phyloP scores from a whole-genome alignment of 2,888 invertebrate species.

The Lasioglossum zephyrum region DNA sequence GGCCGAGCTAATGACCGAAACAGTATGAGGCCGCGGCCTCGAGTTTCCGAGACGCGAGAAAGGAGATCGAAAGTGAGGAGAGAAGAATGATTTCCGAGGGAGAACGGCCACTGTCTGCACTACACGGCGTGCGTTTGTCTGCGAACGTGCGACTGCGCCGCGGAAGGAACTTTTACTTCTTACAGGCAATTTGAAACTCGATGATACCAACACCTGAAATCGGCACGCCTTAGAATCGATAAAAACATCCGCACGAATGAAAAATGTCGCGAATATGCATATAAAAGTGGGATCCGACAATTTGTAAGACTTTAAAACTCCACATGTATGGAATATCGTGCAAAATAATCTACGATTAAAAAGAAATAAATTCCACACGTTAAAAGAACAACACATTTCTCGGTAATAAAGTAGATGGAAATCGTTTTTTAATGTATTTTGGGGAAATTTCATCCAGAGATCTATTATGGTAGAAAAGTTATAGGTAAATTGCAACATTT shows the following conservation, averaged over 20 bases:
- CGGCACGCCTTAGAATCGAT: background rate
- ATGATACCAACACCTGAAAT: background rate
- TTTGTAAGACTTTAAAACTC: no score
- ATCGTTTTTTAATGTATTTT: no score
- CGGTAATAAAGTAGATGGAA: no score
- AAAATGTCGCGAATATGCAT: no score
- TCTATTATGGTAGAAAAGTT: no score
- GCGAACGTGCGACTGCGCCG: background rate
- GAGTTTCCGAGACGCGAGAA: slow-evolving; percentile 69
- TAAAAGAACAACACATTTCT: no score
- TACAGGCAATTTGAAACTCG: background rate
- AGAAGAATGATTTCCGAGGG: slow-evolving; percentile 51
- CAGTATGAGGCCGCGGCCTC: slow-evolving; percentile 72
- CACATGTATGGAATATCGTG: no score
- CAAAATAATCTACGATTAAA: no score
- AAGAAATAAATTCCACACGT: no score
- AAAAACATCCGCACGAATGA: background rate
- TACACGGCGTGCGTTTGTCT: background rate
- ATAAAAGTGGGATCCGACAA: no score
- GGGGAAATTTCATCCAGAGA: no score
- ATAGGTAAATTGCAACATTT: no score
- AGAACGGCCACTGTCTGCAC: slow-evolving; percentile 32
- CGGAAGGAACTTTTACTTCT: slow-evolving; percentile 26
- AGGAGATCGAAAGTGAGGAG: slow-evolving; percentile 65
- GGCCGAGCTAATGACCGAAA: slow-evolving; percentile 70